Conservation (phyloP, 1,140 invertebrate genomes). For the Micrasema minimum region DNA sequence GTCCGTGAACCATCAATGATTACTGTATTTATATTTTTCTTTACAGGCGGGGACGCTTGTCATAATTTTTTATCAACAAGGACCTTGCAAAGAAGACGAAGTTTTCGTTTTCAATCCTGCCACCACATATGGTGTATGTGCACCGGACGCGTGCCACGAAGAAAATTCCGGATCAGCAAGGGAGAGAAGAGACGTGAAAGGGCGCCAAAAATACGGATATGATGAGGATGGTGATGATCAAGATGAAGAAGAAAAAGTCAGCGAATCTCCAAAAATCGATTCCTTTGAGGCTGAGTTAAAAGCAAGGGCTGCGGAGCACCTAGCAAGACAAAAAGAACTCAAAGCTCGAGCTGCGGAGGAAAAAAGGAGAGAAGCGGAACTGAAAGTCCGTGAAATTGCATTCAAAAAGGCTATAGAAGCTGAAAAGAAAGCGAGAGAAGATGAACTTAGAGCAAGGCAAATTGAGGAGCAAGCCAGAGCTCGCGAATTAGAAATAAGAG, state of each 20-base stretch:
- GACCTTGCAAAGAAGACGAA: conserved; percentile 13
- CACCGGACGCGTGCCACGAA: conserved; percentile 3
- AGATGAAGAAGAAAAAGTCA: neutral
- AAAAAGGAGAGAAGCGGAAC: neutral
- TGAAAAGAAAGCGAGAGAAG: conserved; percentile 8
- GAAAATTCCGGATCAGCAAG: conserved; percentile 4
- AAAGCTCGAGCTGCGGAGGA: neutral
- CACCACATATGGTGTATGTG: conserved; percentile 2
- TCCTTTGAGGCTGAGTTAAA: neutral
- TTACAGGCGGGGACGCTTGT: conserved; percentile 21
- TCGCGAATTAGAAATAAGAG: conserved; percentile 6
- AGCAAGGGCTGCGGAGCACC: neutral
- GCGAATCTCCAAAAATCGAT: neutral
- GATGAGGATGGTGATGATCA: neutral
- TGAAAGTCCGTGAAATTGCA: neutral
- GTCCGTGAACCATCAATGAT: neutral
- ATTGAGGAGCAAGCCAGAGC: conserved; percentile 10
- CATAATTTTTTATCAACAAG: conserved; percentile 14
- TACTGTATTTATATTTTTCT: neutral
- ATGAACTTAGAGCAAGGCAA: neutral
- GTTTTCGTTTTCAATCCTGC: conserved; percentile 8
- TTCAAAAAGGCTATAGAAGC: neutral
- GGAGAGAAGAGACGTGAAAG: conserved; percentile 1
- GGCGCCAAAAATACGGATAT: neutral
- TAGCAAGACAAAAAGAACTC: neutral